Evolutionary conservation across 2,888 invertebrate species (phyloP).

Genomic region (Scelioninae gen. 2): DNA sequence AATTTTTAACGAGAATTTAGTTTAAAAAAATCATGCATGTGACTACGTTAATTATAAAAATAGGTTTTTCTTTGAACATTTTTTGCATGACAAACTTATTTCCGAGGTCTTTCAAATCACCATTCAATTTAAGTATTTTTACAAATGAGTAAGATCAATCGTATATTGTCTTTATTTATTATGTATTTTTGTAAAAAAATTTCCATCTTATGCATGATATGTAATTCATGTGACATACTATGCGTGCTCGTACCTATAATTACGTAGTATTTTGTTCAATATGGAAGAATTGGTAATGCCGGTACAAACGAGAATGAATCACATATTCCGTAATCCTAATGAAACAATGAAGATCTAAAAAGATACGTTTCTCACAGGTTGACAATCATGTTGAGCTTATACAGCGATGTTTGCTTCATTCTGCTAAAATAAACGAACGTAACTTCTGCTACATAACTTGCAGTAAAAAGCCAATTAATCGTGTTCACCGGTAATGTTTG

Average conservation of each 20-base stretch:
- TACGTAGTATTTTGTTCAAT: conserved; percentile 9
- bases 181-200: conserved; percentile 5
- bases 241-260: neutral
- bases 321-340: conserved; percentile 11
- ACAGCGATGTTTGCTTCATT: neutral
- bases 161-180: neutral
- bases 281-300: conserved; percentile 8
- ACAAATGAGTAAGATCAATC: neutral
- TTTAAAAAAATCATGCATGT: too few species aligned
- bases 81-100: too few species aligned
- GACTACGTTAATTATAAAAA: too few species aligned
- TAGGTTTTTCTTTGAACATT: too few species aligned
- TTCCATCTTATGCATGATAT: conserved; percentile 7
- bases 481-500: neutral
- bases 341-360: neutral
- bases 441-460: too few species aligned
- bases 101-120: too few species aligned
- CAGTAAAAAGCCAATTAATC: too few species aligned
- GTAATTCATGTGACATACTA: conserved; percentile 14
- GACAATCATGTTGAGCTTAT: neutral
- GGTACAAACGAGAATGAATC: conserved; percentile 7
- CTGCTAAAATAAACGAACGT: neutral
- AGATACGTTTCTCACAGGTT: neutral
- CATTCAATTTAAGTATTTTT: too few species aligned
- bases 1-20: too few species aligned